Base-by-base conservation (phyloP, 2,797 vertebrate genomes). In the Heteromormyrus szaboi region DNA sequence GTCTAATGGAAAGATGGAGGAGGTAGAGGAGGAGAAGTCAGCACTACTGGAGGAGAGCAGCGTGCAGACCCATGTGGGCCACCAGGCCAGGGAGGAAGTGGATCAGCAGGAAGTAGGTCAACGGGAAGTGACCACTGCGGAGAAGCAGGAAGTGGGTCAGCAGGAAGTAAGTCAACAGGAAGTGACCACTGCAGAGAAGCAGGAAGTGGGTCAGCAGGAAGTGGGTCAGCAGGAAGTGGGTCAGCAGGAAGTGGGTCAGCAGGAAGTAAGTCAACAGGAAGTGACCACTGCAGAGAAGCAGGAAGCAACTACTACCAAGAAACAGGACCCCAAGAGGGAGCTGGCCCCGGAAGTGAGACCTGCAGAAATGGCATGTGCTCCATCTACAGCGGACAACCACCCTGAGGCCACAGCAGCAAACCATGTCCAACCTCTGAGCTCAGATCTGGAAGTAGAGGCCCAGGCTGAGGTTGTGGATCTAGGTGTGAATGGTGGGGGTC, bases 1-100 rank as follows among this genome's bases (percentile, higher is more conserved):
- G 5, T 56, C 94, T 48, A 96, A 95, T 4, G 94, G 93, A 88
- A 88, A 91, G 56, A 81, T 59, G 79, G 51, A 89, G 14, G 68
- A 90, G 53, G 88, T 91, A n/a, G 89, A 90, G 11, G 90, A 93
- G 8, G 90, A 92, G 94, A 87, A 87, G 6, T 25, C n/a, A 48
- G 59, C 7, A 44, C 17, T 86, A 19, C 44, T 2, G 48, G 62
- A 19, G 59, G 37, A 86, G 29, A 48, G 54, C 19, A 12, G 62
- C 3, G 44, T 93, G 53, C 89, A 88, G 22, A 7, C 25, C 12
- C 90, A 85, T 3, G 86, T 25, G 25, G 86, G 88, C 8, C 89
- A 92, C 17, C 93, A 90, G 17, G 92, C 90, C 2, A 33, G 92
- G 37, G 91, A 89, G 1, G 51, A 19, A 68, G 62, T 65, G 25